phyloP scores from a whole-genome alignment of 2,797 vertebrate genomes.

The Oreochromis mossambicus region DNA sequence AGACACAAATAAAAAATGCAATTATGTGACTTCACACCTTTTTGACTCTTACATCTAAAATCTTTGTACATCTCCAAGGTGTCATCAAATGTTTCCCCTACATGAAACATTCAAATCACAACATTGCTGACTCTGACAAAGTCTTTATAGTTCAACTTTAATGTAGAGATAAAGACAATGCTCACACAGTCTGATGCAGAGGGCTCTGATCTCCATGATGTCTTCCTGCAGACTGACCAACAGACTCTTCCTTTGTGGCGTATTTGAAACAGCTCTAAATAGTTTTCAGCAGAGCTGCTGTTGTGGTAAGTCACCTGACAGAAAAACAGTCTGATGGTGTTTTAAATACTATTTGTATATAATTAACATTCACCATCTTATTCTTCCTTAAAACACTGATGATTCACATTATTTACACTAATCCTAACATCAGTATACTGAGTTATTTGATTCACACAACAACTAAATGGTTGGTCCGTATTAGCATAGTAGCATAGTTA shows the following conservation, averaged over 20 bases:
- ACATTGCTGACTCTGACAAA: neutral
- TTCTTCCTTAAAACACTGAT: neutral
- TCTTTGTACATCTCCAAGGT: neutral
- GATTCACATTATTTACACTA: neutral
- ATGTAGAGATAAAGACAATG: neutral
- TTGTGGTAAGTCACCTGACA: neutral
- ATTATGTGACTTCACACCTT: neutral
- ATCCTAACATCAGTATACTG: neutral
- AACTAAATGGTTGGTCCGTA: neutral
- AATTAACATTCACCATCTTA: accelerated
- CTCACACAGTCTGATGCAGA: neutral
- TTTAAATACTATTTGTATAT: neutral
- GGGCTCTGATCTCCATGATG: neutral
- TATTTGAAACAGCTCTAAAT: neutral
- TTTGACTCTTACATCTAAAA: neutral
- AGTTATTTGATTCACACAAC: neutral
- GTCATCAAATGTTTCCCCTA: neutral
- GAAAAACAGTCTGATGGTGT: accelerated
- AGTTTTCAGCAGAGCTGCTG: neutral
- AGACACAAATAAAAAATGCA: neutral
- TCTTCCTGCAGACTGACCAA: neutral
- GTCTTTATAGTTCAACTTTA: neutral
- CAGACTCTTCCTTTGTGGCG: neutral
- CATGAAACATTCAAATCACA: neutral
- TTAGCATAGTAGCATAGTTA: neutral